phyloP scores from a whole-genome alignment of 35 echinoderm and acorn worm genomes.

The Lytechinus pictus region DNA sequence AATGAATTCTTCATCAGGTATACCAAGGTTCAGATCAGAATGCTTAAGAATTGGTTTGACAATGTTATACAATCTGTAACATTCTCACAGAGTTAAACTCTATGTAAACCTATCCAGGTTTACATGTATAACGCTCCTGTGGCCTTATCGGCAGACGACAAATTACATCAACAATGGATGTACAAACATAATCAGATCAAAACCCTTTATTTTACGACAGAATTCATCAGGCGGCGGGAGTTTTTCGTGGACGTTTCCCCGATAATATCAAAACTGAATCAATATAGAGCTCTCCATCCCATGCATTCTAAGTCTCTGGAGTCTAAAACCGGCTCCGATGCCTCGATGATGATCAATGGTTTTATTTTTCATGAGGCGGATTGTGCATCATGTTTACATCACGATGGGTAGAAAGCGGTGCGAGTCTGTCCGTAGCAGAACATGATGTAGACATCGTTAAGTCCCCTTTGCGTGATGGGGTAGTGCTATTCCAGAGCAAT shows the following conservation, averaged over 20 bases:
- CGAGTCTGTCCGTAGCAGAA: neutral
- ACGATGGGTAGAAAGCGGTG: neutral
- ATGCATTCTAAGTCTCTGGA: neutral
- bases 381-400: slow-evolving; percentile 2
- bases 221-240: neutral
- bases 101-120: too few species aligned
- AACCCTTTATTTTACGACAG: neutral
- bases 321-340: neutral
- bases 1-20: too few species aligned
- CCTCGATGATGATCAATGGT: neutral
- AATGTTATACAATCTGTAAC: too few species aligned
- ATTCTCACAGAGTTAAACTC: too few species aligned
- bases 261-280: neutral
- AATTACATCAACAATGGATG: neutral
- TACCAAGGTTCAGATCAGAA: too few species aligned
- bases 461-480: neutral
- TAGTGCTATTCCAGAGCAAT: neutral
- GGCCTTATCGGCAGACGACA: too few species aligned
- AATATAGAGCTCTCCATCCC: neutral
- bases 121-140: too few species aligned
- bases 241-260: neutral
- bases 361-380: neutral
- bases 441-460: neutral
- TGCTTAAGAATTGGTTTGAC: too few species aligned
- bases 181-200: neutral